phyloP scores from a whole-genome alignment of 2,797 vertebrate genomes.

The Moxostoma hubbsi region DNA sequence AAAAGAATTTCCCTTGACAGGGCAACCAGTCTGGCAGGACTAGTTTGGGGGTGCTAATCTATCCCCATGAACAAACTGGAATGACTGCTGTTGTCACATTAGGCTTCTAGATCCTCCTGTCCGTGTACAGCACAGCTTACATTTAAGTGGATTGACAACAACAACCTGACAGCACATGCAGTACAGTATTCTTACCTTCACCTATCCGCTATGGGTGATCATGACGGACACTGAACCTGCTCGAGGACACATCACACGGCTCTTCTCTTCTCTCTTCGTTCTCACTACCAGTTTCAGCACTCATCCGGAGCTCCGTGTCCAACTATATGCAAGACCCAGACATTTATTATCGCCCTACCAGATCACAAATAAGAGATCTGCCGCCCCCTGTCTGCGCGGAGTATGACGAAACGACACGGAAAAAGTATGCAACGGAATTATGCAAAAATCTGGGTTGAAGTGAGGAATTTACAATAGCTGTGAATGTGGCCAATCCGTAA shows the following conservation, averaged over 20 bases:
- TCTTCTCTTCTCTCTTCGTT: background rate
- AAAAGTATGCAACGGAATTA: background rate
- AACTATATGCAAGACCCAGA: constrained; percentile 25
- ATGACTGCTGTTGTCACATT: background rate
- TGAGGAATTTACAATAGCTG: too few species aligned
- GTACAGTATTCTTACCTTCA: constrained; percentile 26
- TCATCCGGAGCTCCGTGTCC: constrained; percentile 37
- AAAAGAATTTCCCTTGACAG: background rate
- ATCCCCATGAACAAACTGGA: background rate
- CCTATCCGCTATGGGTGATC: constrained; percentile 29
- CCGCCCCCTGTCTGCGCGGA: constrained; percentile 18
- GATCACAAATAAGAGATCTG: constrained; percentile 6
- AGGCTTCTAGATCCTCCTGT: background rate
- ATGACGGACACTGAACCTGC: constrained; percentile 13
- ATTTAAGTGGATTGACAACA: background rate
- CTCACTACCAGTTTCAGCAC: constrained; percentile 8
- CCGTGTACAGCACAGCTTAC: background rate
- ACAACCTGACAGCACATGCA: background rate
- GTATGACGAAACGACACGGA: background rate
- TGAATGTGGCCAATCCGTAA: too few species aligned
- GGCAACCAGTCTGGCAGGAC: background rate
- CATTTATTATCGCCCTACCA: background rate
- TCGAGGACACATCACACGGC: background rate
- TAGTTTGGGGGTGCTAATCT: background rate
- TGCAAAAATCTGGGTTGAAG: too few species aligned